Percentiles rank a stretch among this genome's conserved stretches.
Evolutionary conservation across 2,113 vertebrate species (phyloP).

Genomic region (Cebus imitator): DNA sequence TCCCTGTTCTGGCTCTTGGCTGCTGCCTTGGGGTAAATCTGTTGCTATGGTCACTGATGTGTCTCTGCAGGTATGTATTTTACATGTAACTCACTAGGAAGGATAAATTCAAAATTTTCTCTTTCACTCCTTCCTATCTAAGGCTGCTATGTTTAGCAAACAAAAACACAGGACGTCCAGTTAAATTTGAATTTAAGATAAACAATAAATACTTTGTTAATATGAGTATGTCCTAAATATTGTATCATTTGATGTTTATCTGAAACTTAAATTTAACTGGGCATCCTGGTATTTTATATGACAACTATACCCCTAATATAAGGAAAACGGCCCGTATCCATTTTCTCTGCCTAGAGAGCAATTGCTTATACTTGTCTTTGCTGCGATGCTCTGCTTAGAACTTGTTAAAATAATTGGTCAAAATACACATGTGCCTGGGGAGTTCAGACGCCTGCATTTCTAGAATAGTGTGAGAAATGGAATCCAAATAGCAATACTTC

Average conservation of each 20-base stretch:
- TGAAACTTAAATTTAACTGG: background rate
- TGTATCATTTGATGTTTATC: background rate
- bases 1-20: too few species aligned
- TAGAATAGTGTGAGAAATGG: constrained; percentile 16
- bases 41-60: background rate
- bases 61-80: background rate
- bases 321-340: background rate
- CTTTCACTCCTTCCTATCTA: background rate
- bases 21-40: background rate
- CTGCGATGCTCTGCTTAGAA: background rate
- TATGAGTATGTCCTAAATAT: background rate
- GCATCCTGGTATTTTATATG: background rate
- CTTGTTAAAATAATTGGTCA: constrained; percentile 34
- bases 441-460: background rate
- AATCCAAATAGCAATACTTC: constrained; percentile 5
- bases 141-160: background rate
- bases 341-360: constrained; percentile 28
- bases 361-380: background rate
- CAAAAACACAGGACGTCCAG: background rate
- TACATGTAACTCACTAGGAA: background rate
- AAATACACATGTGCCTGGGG: constrained; percentile 14
- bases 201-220: background rate
- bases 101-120: background rate
- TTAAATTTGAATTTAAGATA: background rate
- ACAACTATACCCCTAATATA: too few species aligned